A percentile compares a stretch with the other conserved stretches of the same genome.
Conservation (phyloP, 2,797 vertebrate genomes). For the Notolepis coatsorum region DNA sequence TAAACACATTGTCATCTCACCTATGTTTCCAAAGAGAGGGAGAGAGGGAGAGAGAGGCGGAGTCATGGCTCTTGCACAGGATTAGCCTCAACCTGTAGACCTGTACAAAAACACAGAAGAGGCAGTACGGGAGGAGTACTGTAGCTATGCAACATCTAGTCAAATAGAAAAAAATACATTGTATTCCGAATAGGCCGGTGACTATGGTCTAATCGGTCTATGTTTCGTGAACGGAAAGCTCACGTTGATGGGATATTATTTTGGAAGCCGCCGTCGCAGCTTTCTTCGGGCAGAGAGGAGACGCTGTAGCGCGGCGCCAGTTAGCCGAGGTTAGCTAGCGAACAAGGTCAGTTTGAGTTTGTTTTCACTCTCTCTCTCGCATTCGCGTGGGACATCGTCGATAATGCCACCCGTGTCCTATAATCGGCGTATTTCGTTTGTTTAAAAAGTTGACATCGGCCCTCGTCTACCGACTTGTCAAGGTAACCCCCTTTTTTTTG, state of each 20-base stretch:
- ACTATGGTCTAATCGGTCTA: constrained; percentile 1
- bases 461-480: constrained; percentile 14
- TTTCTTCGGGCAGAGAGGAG: constrained; percentile 61
- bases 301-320: constrained; percentile 55
- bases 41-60: constrained; percentile 66
- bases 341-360: constrained; percentile 80
- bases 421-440: not conserved
- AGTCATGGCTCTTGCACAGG: constrained; percentile 45
- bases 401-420: not conserved
- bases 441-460: not conserved
- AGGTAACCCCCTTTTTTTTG: constrained; percentile 30
- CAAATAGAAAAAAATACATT: not conserved
- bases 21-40: constrained; percentile 41
- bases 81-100: constrained; percentile 74
- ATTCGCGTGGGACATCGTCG: not conserved
- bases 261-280: constrained; percentile 54
- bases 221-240: constrained; percentile 7
- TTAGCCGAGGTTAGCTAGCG: constrained; percentile 77
- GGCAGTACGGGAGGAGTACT: constrained; percentile 66
- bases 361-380: constrained; percentile 14
- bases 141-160: constrained; percentile 32
- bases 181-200: no score
- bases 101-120: constrained; percentile 57
- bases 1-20: constrained; percentile 34
- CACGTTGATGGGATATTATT: constrained; percentile 71